Evolutionary conservation across 2,888 invertebrate species (phyloP).

Genomic region (Nephrocerus scutellatus): DNA sequence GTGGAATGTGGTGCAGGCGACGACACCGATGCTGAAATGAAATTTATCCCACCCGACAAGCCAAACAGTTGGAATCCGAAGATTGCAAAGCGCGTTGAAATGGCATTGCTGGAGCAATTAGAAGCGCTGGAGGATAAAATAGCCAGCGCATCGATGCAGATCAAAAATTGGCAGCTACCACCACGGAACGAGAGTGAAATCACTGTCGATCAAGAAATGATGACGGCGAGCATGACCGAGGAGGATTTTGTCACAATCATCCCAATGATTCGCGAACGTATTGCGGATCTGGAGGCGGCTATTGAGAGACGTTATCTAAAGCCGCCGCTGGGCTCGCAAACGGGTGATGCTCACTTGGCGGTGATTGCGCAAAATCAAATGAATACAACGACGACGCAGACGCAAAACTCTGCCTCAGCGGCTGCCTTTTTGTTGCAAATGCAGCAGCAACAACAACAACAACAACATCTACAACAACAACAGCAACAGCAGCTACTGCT

Average conservation of each 20-base stretch:
- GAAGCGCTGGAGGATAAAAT: slow-evolving; percentile 85
- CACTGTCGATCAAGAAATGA: slow-evolving; percentile 51
- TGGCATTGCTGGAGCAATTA: slow-evolving; percentile 71
- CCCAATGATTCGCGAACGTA: slow-evolving; percentile 56
- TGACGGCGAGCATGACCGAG: slow-evolving; percentile 44
- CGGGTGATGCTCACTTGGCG: slow-evolving; percentile 58
- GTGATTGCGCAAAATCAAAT: slow-evolving; percentile 52
- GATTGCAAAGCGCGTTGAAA: slow-evolving; percentile 75
- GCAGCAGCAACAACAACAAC: slow-evolving; percentile 38
- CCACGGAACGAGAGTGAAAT: slow-evolving; percentile 51
- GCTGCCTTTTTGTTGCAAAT: slow-evolving; percentile 40
- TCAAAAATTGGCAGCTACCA: slow-evolving; percentile 80
- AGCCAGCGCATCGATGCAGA: slow-evolving; percentile 80
- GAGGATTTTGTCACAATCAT: slow-evolving; percentile 53
- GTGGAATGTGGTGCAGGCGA: neutral
- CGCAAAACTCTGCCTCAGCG: slow-evolving; percentile 46
- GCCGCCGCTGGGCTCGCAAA: slow-evolving; percentile 67
- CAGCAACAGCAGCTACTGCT: slow-evolving; percentile 39
- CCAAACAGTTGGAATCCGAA: slow-evolving; percentile 45
- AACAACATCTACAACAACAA: slow-evolving; percentile 38
- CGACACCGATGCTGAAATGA: slow-evolving; percentile 20
- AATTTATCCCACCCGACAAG: slow-evolving; percentile 38
- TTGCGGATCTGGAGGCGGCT: slow-evolving; percentile 78
- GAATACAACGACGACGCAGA: slow-evolving; percentile 35
- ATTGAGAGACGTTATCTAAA: slow-evolving; percentile 90